Base-by-base conservation (phyloP, 2,888 invertebrate genomes). In the Agrotis ipsilon region DNA sequence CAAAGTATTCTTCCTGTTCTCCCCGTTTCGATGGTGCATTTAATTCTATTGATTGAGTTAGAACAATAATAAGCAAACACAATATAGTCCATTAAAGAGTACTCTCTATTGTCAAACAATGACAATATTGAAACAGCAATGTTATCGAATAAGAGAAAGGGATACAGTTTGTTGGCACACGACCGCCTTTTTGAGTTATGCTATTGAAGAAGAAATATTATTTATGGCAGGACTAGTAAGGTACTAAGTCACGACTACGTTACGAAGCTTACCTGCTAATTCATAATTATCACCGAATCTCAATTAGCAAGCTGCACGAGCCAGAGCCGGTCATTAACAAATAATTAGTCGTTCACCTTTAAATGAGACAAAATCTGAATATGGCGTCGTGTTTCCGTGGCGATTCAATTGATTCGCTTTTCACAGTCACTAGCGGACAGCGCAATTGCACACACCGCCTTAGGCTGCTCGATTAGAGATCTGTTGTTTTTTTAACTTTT, bases 1-100 rank as follows among this genome's bases (percentile, higher is more conserved):
- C n/a, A n/a, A n/a, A n/a, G n/a, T n/a, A n/a, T n/a, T n/a, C n/a
- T n/a, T n/a, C n/a, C n/a, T n/a, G n/a, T n/a, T n/a, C n/a, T n/a
- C n/a, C n/a, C n/a, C n/a, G n/a, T n/a, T n/a, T n/a, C n/a, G n/a
- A n/a, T n/a, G n/a, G n/a, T n/a, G n/a, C n/a, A n/a, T n/a, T n/a
- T n/a, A n/a, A n/a, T n/a, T n/a, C n/a, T n/a, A n/a, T n/a, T n/a
- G n/a, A n/a, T n/a, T n/a, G n/a, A n/a, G n/a, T n/a, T n/a, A n/a
- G n/a, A n/a, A n/a, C n/a, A n/a, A n/a, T n/a, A n/a, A n/a, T n/a
- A n/a, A n/a, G n/a, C n/a, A n/a, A n/a, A 82, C 82, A 83, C 81
- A 84, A 84, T 88, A 88, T 87, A 84, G 87, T 82, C 81, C 9
- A 21, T 89, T 90, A 89, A 91, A 89, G 88, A 88, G 87, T 87